Conservation (phyloP, 2,113 vertebrate genomes). For the Oophaga pumilio region DNA sequence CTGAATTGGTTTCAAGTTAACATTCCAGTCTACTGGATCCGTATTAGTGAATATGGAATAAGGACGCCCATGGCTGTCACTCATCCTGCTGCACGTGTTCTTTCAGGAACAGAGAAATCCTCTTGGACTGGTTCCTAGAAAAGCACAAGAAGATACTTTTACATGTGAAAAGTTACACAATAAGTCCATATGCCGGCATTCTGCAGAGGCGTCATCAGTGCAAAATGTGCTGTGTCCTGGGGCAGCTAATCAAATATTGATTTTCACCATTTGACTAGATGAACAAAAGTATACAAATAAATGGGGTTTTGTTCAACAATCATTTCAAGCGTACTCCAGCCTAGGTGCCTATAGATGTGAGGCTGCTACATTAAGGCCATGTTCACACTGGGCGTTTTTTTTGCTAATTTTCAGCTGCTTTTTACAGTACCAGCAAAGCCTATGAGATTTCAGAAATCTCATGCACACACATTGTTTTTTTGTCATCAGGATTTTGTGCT, state of each 20-base stretch:
- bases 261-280: not conserved
- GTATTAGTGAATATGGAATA: conserved; percentile 59
- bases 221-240: not conserved
- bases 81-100: conserved; percentile 24
- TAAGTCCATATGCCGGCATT: not conserved
- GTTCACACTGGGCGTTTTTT: no score
- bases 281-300: not conserved
- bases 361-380: not conserved
- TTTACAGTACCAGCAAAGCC: no score
- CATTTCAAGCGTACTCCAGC: not conserved
- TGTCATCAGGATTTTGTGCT: no score
- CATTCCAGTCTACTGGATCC: conserved; percentile 75
- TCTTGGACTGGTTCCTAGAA: conserved; percentile 5
- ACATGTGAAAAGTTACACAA: not conserved
- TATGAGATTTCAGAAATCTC: no score
- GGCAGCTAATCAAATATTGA: not conserved
- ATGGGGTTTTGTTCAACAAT: not conserved
- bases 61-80: not conserved
- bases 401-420: no score
- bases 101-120: conserved; percentile 7
- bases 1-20: conserved; percentile 78
- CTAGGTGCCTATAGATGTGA: not conserved
- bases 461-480: no score
- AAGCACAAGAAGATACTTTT: not conserved
- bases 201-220: not conserved